Evolutionary conservation across 2,888 invertebrate genomes (phyloP).

Genomic region (Rhogogaster chlorosoma): DNA sequence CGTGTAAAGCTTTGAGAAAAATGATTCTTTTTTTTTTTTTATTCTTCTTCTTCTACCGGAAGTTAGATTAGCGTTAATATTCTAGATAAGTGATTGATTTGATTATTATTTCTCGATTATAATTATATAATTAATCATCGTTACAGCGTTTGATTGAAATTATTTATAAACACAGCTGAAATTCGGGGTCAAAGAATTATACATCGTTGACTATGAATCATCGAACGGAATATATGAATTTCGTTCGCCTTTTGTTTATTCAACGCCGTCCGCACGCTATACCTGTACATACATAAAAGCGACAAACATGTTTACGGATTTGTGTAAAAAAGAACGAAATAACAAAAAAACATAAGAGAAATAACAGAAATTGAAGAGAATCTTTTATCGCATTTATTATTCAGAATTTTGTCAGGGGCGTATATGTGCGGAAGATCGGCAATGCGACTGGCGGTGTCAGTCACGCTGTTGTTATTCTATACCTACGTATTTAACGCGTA

Average conservation of each 20-base stretch:
- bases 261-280: not conserved
- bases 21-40: not conserved
- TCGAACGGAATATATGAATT: not conserved
- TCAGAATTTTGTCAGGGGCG: constrained; percentile 7
- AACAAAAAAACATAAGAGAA: not conserved
- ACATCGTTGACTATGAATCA: not conserved
- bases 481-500: no score
- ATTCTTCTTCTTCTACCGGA: no score
- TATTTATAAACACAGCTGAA: not conserved
- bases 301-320: constrained; percentile 23
- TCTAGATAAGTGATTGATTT: not conserved
- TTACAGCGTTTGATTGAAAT: no score
- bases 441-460: not conserved
- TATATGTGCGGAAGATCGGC: not conserved
- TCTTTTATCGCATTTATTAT: not conserved
- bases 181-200: not conserved
- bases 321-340: not conserved
- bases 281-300: no score
- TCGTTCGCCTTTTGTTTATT: not conserved
- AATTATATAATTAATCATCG: no score
- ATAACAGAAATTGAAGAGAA: not conserved
- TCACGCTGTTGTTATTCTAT: not conserved
- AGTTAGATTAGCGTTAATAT: not conserved
- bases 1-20: not conserved
- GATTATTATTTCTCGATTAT: no score